Evolutionary conservation across 35 echinoderm and acorn worm genomes (phyloP), one percentile per base, ranked within the genome.

Genomic region (Holothuria glaberrima): DNA sequence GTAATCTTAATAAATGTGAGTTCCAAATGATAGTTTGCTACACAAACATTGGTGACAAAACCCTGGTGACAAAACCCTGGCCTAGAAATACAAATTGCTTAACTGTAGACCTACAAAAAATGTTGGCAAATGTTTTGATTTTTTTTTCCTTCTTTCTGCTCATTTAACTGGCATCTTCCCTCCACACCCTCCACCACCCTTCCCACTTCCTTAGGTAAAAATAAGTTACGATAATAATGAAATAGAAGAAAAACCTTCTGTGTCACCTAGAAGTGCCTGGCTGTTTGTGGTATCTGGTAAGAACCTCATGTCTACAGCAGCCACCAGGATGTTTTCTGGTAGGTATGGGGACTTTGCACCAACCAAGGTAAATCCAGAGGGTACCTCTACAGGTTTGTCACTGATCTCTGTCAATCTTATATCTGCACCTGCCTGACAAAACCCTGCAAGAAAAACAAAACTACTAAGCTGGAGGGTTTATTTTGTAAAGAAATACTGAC

Each of bases 301-400:
- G 52, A 95, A 99, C 63, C 97, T 57, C 14, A 75, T 87, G 87
- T 99, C 97, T 24, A 99, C 97, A 10, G 93, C 97, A 68, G 97
- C 97, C 17, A 99, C 93, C 63, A 99, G 50, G 32, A 99, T 93
- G 54, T 95, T 91, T 83, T 99, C 97, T 34, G 97, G 93, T 3
- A 95, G 86, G 79, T 95, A 99, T 9, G 97, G 97, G 17, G 96
- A 98, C 88, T 94, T 98, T 62, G 93, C 89, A 17, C 97, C 97
- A 0, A 99, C 97, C 32, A 99, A 88, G 48, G 94, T 82, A 90
- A 94, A 99, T 7, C 97, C 91, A 63, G 91, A 91, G 17, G 86
- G 93, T 0, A 99, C 83, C 52, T 99, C 93, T 19, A 99, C 91
- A 62, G 83, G 72, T 57, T 91, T 99, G 34, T 93, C 90, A 69